Base-by-base conservation (phyloP, 2,113 vertebrate genomes). In the Alexandromys fortis region DNA sequence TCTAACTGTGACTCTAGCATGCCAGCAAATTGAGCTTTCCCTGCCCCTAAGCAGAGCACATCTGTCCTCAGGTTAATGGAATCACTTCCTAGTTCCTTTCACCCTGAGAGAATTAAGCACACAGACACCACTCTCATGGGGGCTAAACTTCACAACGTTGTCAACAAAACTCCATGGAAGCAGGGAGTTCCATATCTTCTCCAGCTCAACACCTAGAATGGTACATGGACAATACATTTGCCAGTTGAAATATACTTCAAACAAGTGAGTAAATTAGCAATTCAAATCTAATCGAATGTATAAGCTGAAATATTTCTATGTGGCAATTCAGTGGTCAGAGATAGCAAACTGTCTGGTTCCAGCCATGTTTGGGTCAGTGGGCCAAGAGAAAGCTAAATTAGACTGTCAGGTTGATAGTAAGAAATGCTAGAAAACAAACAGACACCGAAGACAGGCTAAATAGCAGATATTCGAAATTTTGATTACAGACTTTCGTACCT, bases 391-490 rank as follows among this genome's bases (percentile, higher is more conserved):
- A 90, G n/a, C 49, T 72, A 49, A 89, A 63, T 67, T 67, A 38
- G 26, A 68, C 19, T 47, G 35, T 81, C 19, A 89, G 68, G 52
- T 96, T 91, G 38, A 79, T 47, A 90, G 45, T 13, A 94, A 92
- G 13, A 26, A 42, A 47, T 73, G 89, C 52, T 78, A 45, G 17
- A 97, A 97, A 92, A 24, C 58, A 97, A 92, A 24, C 19, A 58
- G 1, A 45, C 86, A 6, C 75, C 0, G 0, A 88, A 68, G 89
- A 89, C 7, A 90, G 33, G 55, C 68, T 81, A 83, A 81, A 77
- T 68, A 86, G 49, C 0, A 86, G 9, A 21, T 30, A 22, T 86
- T 68, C 33, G 55, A 45, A 91, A 14, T 79, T 83, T 73, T 72
- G 33, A 86, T 68, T 26, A 92, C 9, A 63, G 28, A 91, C 49